A percentile compares a stretch with the other conserved stretches of the same genome.
phyloP scores from a whole-genome alignment of 2,888 invertebrate species.

The Leptothorax acervorum region DNA sequence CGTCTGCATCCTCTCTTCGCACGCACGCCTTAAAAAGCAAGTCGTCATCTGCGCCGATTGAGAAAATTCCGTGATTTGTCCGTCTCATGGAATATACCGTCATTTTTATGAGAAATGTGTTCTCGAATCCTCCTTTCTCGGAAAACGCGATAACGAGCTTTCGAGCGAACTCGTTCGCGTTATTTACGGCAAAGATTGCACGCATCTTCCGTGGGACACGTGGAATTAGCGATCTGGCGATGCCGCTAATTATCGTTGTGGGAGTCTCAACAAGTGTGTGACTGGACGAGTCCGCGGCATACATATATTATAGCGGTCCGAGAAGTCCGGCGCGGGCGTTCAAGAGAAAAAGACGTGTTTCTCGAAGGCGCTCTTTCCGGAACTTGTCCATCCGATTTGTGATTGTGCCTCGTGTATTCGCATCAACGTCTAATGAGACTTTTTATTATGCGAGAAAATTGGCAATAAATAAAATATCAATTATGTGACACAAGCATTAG shows the following conservation, averaged over 20 bases:
- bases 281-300: neutral
- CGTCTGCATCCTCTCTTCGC: slow-evolving; percentile 13
- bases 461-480: slow-evolving; percentile 3
- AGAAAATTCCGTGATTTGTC: slow-evolving; percentile 64
- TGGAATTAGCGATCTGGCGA: neutral
- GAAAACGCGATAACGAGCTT: slow-evolving; percentile 35
- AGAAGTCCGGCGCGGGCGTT: neutral
- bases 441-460: neutral
- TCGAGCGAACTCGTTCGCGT: neutral
- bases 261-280: slow-evolving; percentile 6
- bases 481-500: neutral
- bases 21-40: slow-evolving; percentile 53
- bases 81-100: neutral
- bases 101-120: neutral
- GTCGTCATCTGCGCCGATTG: slow-evolving; percentile 47
- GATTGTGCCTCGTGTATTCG: neutral
- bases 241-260: slow-evolving; percentile 38
- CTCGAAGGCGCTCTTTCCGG: neutral
- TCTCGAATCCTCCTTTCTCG: neutral
- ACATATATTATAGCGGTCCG: neutral
- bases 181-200: slow-evolving; percentile 22
- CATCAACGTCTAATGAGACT: neutral
- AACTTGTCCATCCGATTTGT: neutral
- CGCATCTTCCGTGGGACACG: neutral
- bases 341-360: neutral